Evolutionary conservation across 1,140 invertebrate genomes (phyloP).

Genomic region (Helicoverpa zea): DNA sequence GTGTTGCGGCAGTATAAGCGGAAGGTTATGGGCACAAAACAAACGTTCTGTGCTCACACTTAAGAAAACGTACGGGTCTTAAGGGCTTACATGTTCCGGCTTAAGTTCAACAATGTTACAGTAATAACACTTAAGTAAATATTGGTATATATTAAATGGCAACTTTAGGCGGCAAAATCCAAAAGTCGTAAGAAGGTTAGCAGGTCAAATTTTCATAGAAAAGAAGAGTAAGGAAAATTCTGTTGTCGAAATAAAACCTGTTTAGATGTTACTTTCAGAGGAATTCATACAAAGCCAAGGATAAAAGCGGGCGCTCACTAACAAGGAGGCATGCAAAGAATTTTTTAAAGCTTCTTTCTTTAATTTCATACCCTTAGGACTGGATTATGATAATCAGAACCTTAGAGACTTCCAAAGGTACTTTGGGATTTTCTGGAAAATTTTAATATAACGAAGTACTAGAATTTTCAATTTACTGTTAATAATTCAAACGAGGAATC

Average conservation of each 20-base stretch:
- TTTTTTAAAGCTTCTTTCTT: too few species aligned
- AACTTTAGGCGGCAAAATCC: neutral
- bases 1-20: neutral
- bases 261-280: neutral
- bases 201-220: neutral
- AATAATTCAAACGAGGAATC: too few species aligned
- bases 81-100: constrained; percentile 1
- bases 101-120: constrained; percentile 4
- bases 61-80: constrained; percentile 12
- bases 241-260: neutral
- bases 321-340: neutral
- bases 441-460: too few species aligned
- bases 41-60: neutral
- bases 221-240: neutral
- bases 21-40: neutral
- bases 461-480: too few species aligned
- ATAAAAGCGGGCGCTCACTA: neutral
- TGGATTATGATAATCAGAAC: too few species aligned
- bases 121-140: constrained; percentile 7
- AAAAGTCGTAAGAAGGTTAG: neutral
- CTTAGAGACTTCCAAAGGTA: too few species aligned
- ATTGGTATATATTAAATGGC: neutral
- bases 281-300: neutral
- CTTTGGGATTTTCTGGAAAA: too few species aligned
- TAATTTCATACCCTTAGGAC: too few species aligned